A percentile compares a stretch with the other conserved stretches of the same genome.
Conservation (phyloP, 2,797 vertebrate genomes). For the Crocidura indochinensis region DNA sequence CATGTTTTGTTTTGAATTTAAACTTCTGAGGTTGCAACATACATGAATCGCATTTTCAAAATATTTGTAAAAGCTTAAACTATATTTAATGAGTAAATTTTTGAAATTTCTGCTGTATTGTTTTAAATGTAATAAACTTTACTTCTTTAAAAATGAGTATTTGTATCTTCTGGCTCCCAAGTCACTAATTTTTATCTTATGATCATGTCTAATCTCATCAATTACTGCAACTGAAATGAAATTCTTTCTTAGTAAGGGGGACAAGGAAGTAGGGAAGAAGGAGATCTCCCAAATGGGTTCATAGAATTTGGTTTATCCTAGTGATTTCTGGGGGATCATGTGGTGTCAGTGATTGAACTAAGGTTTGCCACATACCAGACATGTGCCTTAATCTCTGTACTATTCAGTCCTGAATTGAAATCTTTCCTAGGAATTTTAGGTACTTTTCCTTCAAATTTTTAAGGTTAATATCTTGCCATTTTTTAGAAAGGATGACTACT, state of each 20-base stretch:
- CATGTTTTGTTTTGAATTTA: slow-evolving; percentile 84
- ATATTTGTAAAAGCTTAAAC: slow-evolving; percentile 83
- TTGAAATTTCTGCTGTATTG: slow-evolving; percentile 86
- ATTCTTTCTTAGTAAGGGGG: slow-evolving; percentile 67
- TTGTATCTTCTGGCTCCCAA: slow-evolving; percentile 85
- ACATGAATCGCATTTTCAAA: slow-evolving; percentile 84
- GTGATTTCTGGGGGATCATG: too few relatives aligned
- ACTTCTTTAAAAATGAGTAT: slow-evolving; percentile 83
- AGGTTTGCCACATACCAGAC: too few relatives aligned
- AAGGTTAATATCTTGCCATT: slow-evolving; percentile 83
- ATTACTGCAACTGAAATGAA: slow-evolving; percentile 81
- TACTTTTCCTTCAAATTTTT: slow-evolving; percentile 85
- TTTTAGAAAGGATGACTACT: slow-evolving; percentile 86
- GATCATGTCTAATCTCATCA: slow-evolving; percentile 75
- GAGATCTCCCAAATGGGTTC: too few relatives aligned
- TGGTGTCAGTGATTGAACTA: too few relatives aligned
- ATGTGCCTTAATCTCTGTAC: too few relatives aligned
- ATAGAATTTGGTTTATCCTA: too few relatives aligned
- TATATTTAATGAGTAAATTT: slow-evolving; percentile 86
- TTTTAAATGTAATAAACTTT: slow-evolving; percentile 87
- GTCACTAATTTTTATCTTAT: slow-evolving; percentile 83
- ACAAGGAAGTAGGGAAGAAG: too few relatives aligned
- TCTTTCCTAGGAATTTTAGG: slow-evolving; percentile 84
- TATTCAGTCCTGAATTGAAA: slow-evolving; percentile 75
- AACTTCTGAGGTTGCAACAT: slow-evolving; percentile 73